Base-by-base conservation (phyloP, 2,888 invertebrate genomes). In the Cheilosia soror region DNA sequence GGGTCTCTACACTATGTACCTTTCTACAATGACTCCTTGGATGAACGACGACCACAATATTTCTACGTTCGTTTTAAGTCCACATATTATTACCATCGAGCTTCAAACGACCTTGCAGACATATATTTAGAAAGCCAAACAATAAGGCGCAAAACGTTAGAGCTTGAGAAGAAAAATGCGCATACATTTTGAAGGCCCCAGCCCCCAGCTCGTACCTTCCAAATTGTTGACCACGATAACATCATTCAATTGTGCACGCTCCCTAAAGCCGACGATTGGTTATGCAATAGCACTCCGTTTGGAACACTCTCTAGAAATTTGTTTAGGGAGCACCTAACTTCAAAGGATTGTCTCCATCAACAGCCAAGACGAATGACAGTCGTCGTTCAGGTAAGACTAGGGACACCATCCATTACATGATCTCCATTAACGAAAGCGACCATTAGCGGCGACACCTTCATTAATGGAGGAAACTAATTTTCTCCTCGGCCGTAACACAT, bases 391-490 rank as follows among this genome's bases (percentile, higher is more conserved):
- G 37, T 37, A 37, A 6, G 7, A 33, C 31, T 6, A 7, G 31
- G 7, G 31, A 33, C 37, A 20, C 49, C 29, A 51, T 27, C 51
- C 51, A 27, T 51, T 29, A 51, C 20, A 51, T 27, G 25, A 27
- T n/a, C 51, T 31, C 27, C 40, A 57, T 58, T 44, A 44, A 44
- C 44, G 44, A 20, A 47, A 49, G 42, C 62, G 29, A n/a, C 51
- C 65, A 65, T 79, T 65, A 65, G 15, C 31, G 79, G 65, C 79
- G 49, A 66, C 62, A 72, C 58, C 47, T 72, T 20, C 33, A 15
- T 66, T 66, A 79, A 66, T 72, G 57, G 66, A 79, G 51, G 42
- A 47, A 65, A 58, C 75, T 40, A 65, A 75, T 75, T 75, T 66
- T 25, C 55, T 47, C 11, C 55, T 20, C 5, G 31, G 20, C 13